Evolutionary conservation across 2,888 invertebrate genomes (phyloP), one percentile per base, ranked within the genome.

Genomic region (Drymonia ruficornis): DNA sequence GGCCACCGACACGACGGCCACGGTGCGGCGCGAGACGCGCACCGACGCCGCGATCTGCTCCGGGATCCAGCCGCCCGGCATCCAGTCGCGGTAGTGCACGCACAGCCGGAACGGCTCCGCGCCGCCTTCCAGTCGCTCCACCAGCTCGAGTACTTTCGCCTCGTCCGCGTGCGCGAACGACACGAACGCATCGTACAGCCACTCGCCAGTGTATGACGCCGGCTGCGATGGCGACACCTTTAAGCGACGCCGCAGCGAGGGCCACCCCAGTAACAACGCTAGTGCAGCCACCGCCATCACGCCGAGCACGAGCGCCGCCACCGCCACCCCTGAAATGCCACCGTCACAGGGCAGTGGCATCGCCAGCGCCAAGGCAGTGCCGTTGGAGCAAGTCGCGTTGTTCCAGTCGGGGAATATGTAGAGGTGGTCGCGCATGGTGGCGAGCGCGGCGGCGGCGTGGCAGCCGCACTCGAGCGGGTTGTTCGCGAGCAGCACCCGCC

Each of bases 81-180:
- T 74, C 95, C 96, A 97, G 78, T 97, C 96, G 1, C 96, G 93
- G 49, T 94, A 94, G 76, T 97, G 97, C 12, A 97, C 82, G 76
- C 97, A 97, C 6, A 97, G 83, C 73, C 69, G 72, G 38, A 57
- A 62, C 49, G 57, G 52, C 34, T 89, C 88, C 0, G 94, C 94
- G 45, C 52, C 63, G 52, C 87, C 40, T 60, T 96, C 96, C 49
- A 97, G 85, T 28, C 94, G 93, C 0, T 95, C 93, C 49, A 96
- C 91, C 53, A 97, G 80, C 59, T 94, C 93, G 0, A 93, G 85
- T 2, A 97, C 94, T 74, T 96, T 96, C 13, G 94, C 93, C 70
- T 95, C 95, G 76, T 97, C 97, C 78, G 94, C 94, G 75, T 96
- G 95, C 2, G 96, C 95, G 76, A 95, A 97, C 69, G 96, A 96